Evolutionary conservation across 1,140 invertebrate species (phyloP), one percentile per base, ranked within the genome.

Genomic region (Limonius californicus): DNA sequence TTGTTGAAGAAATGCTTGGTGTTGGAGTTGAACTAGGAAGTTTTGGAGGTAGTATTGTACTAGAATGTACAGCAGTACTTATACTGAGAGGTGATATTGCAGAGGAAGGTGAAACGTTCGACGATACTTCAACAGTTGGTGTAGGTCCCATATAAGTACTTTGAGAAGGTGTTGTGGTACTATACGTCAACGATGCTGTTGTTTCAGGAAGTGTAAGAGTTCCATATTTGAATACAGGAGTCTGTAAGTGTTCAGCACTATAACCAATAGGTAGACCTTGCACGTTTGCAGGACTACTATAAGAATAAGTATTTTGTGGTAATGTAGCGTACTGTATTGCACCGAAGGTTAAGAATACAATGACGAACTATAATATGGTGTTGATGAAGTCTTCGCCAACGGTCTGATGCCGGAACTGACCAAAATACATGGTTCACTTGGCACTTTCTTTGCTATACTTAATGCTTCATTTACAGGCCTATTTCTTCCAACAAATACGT

Each of bases 401-500:
- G 18, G 19, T 15, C 12, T 56, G 43, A 9, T 11, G 7, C 43
- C 20, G 19, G 45, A 8, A 50, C 8, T 27, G 1, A 72, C 66
- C n/a, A 87, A 75, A 35, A 82, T 81, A 32, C 87, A 87, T 58
- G 82, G 80, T 64, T 85, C 83, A 0, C 86, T 80, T 1, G 87
- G 85, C 2, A 81, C 82, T 18, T 85, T 81, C 72, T 90, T 90
- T n/a, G 87, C 84, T 50, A 85, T 80, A 62, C 85, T 82, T 0
- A 90, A 78, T 15, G 88, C 88, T 35, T 88, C 83, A 70, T 78
- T 76, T 39, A 91, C 86, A 11, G 86, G 82, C 57, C 84, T 78
- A 64, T 88, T 83, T 56, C 84, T 81, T 18, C 89, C 90, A 23
- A 92, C 89, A 68, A 79, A 91, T 4, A 91, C 80, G 68, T 88